Conservation (phyloP, 2,888 invertebrate species). For the Lepidochrysops patricia region DNA sequence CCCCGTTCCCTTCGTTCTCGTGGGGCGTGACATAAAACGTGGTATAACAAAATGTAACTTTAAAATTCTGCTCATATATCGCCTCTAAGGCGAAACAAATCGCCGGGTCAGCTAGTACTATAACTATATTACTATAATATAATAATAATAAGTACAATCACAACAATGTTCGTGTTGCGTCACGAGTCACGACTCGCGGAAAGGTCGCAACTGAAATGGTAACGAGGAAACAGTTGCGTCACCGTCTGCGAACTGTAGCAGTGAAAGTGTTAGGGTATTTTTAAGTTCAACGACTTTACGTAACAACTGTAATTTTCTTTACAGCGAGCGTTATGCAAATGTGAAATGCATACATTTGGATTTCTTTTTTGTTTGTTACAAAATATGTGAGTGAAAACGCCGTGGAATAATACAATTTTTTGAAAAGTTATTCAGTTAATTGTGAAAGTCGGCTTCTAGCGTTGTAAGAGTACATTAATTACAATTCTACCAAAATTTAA, state of each 20-base stretch:
- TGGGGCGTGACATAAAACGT: too few species aligned
- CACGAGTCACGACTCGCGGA: slow-evolving; percentile 11
- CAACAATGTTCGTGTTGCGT: too few species aligned
- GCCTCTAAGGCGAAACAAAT: too few species aligned
- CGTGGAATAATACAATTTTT: not conserved
- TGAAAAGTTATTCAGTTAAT: not conserved
- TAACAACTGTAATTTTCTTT: slow-evolving; percentile 21
- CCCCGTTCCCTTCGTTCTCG: too few species aligned
- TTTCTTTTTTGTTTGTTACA: not conserved
- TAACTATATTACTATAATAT: too few species aligned
- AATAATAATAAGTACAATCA: too few species aligned
- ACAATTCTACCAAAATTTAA: too few species aligned
- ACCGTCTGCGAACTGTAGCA: slow-evolving; percentile 47
- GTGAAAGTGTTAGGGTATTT: slow-evolving; percentile 49
- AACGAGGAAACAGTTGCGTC: slow-evolving; percentile 46
- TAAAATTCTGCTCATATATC: too few species aligned
- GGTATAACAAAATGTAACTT: too few species aligned
- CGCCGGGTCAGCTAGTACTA: too few species aligned
- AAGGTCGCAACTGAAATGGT: slow-evolving; percentile 32
- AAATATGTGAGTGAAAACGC: not conserved
- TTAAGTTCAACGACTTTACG: slow-evolving; percentile 23
- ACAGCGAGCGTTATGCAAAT: slow-evolving; percentile 20
- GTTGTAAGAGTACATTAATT: too few species aligned
- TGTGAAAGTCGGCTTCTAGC: not conserved
- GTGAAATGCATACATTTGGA: slow-evolving; percentile 13